A percentile compares a stretch with the other conserved stretches of the same genome.
phyloP scores from a whole-genome alignment of 2,797 vertebrate species.

The Glossophaga mutica region DNA sequence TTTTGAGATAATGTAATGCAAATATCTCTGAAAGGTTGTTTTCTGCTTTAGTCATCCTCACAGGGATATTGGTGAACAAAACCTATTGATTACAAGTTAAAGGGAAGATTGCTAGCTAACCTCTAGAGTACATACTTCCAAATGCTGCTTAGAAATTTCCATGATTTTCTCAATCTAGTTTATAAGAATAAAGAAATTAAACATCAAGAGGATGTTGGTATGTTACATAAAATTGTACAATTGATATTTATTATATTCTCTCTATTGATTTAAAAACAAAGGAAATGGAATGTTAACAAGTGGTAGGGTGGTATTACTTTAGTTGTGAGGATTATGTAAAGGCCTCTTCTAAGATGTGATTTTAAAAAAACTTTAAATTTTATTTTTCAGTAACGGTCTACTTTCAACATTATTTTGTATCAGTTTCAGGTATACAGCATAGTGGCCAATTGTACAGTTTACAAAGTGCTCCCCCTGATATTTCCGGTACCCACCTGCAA shows the following conservation, averaged over 20 bases:
- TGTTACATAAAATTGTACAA: background rate
- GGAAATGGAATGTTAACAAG: background rate
- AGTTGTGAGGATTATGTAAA: background rate
- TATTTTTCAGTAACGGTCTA: background rate
- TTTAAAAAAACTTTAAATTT: background rate
- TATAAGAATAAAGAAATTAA: constrained; percentile 16
- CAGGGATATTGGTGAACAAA: constrained; percentile 38
- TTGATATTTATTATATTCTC: background rate
- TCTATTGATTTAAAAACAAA: background rate
- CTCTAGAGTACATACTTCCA: background rate
- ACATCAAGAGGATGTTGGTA: background rate
- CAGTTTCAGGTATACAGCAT: background rate
- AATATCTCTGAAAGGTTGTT: background rate
- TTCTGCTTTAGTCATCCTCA: background rate
- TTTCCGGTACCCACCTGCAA: background rate
- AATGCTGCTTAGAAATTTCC: constrained; percentile 49
- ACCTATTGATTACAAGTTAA: constrained; percentile 21
- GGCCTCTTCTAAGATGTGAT: background rate
- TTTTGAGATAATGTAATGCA: constrained; percentile 7
- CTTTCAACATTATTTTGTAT: background rate
- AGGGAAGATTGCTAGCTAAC: background rate
- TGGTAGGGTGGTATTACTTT: background rate
- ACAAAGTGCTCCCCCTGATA: background rate
- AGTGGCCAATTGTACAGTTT: background rate
- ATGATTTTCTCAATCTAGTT: constrained; percentile 28